A percentile compares a stretch with the other conserved stretches of the same genome.
Conservation (phyloP, 2,797 vertebrate species). For the Xerus rutilus region DNA sequence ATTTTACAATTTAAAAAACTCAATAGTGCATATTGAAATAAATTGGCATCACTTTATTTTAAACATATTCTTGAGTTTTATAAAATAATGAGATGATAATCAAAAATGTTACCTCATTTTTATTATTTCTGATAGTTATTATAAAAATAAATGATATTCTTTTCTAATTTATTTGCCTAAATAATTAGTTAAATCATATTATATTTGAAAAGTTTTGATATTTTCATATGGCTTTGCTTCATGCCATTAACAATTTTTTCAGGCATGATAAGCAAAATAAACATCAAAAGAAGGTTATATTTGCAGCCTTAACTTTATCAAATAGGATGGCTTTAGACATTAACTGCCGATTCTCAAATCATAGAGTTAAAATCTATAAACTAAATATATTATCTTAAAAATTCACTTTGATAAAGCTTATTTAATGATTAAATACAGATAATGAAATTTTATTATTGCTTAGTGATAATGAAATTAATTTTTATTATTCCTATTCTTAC, state of each 20-base stretch:
- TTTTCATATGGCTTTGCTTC: conserved; percentile 50
- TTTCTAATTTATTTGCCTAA: conserved; percentile 3
- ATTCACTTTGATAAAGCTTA: neutral
- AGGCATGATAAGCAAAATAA: neutral
- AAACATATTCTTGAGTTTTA: neutral
- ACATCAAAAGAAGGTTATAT: neutral
- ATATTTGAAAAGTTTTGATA: neutral
- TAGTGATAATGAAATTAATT: neutral
- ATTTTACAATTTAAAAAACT: conserved; percentile 40
- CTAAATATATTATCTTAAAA: neutral
- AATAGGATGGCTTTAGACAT: neutral
- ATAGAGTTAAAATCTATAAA: neutral
- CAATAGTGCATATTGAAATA: neutral
- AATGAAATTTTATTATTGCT: neutral
- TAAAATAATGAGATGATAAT: neutral
- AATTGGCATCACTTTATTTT: neutral
- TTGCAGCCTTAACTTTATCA: neutral
- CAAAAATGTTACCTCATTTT: neutral
- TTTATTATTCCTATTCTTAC: neutral
- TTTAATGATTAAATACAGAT: conserved; percentile 19
- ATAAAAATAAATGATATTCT: neutral
- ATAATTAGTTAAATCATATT: neutral
- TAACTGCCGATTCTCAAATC: neutral
- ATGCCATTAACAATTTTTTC: neutral
- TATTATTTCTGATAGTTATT: conserved; percentile 33